phyloP scores from a whole-genome alignment of 2,797 vertebrate species.

The Esox masquinongy region DNA sequence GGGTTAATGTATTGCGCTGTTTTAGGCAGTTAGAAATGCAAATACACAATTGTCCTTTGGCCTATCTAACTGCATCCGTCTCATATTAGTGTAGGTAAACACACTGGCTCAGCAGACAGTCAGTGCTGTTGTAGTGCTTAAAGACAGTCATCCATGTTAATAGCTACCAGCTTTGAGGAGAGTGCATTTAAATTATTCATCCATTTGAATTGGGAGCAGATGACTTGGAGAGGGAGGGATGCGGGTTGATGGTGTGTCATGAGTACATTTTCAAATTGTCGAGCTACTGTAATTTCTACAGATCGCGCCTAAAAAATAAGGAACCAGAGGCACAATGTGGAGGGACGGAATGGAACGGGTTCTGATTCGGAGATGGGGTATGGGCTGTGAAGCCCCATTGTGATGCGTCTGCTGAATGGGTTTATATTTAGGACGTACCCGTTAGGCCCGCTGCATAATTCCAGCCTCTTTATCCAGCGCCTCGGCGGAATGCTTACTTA shows the following conservation, averaged over 20 bases:
- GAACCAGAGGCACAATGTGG: not conserved
- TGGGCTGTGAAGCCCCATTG: not conserved
- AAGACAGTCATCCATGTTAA: not conserved
- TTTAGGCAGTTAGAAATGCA: not conserved
- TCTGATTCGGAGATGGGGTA: not conserved
- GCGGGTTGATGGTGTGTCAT: not conserved
- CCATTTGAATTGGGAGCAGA: not conserved
- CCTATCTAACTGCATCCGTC: not conserved
- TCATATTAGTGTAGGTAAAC: not conserved
- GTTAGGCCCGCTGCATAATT: conserved; percentile 5
- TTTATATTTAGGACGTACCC: not conserved
- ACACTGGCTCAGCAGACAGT: not conserved
- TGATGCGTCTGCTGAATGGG: not conserved
- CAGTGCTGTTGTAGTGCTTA: not conserved
- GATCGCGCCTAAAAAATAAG: not conserved
- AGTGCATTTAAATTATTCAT: not conserved
- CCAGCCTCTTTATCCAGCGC: not conserved
- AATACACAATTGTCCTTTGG: not conserved
- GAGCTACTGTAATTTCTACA: not conserved
- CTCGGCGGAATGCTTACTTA: conserved; percentile 12
- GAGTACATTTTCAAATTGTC: not conserved
- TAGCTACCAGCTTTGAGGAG: not conserved
- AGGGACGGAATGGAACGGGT: not conserved
- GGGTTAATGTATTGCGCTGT: not conserved
- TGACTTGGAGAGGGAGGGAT: not conserved